phyloP scores from a whole-genome alignment of 2,113 vertebrate genomes.

The Colistium nudipinnis region DNA sequence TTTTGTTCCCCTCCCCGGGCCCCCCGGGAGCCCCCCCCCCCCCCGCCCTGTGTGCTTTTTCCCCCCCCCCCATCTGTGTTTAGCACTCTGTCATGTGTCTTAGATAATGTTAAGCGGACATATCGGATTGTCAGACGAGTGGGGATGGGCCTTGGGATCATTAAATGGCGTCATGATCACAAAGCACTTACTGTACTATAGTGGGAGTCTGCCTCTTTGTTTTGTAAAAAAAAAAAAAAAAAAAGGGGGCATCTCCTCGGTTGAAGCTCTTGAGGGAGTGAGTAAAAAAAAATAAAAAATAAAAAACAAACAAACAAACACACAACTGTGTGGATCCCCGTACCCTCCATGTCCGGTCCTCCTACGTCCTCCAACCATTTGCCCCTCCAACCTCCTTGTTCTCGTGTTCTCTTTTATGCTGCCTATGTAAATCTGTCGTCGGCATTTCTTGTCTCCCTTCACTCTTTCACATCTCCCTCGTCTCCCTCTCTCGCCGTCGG shows the following conservation, averaged over 20 bases:
- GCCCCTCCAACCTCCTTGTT: slow-evolving; percentile 6
- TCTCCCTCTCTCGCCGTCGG: slow-evolving; percentile 37
- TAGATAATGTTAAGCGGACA: slow-evolving; percentile 58
- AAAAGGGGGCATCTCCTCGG: slow-evolving; percentile 62
- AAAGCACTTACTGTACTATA: slow-evolving; percentile 84
- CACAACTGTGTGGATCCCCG: slow-evolving; percentile 74
- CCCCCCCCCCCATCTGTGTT: slow-evolving; percentile 46
- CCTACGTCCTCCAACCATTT: slow-evolving; percentile 45
- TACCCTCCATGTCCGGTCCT: slow-evolving; percentile 70
- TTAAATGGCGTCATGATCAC: slow-evolving; percentile 63
- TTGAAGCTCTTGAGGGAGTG: slow-evolving; percentile 75
- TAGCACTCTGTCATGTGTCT: slow-evolving; percentile 45
- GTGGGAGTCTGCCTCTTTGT: slow-evolving; percentile 60
- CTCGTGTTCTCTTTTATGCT: slow-evolving; percentile 37
- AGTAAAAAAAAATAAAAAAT: too few species aligned
- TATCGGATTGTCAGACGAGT: slow-evolving; percentile 64
- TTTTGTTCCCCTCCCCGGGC: too few species aligned
- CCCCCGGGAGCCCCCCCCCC: not conserved
- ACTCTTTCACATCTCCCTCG: slow-evolving; percentile 43
- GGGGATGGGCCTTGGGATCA: slow-evolving; percentile 48
- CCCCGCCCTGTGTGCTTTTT: not conserved
- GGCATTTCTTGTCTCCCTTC: slow-evolving; percentile 32
- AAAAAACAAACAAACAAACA: too few species aligned
- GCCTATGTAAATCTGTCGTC: slow-evolving; percentile 43
- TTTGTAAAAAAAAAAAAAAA: slow-evolving; percentile 61